phyloP scores from a whole-genome alignment of 2,113 vertebrate genomes.

The Pterocles burchelli region DNA sequence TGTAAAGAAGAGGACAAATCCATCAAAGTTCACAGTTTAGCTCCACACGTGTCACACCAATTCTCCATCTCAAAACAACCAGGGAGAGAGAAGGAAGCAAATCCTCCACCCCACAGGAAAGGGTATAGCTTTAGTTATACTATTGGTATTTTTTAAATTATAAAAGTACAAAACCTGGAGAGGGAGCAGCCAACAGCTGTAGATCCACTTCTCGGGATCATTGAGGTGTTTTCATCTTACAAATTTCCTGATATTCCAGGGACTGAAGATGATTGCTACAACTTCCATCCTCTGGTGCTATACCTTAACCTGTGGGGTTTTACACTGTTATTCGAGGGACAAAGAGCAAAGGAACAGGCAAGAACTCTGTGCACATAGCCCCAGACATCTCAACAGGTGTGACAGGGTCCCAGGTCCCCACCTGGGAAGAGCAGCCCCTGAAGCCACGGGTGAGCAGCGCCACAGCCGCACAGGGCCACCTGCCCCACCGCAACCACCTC shows the following conservation, averaged over 20 bases:
- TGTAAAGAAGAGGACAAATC: not conserved
- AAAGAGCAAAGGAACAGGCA: not conserved
- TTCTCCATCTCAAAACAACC: not conserved
- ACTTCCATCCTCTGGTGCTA: not conserved
- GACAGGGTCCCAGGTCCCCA: not conserved
- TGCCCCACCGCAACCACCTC: not conserved
- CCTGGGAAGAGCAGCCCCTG: not conserved
- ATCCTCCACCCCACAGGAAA: not conserved
- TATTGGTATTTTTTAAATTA: not conserved
- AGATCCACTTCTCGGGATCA: not conserved
- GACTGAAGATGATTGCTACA: not conserved
- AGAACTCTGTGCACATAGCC: not conserved
- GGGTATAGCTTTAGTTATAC: not conserved
- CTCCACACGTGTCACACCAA: not conserved
- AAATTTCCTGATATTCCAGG: not conserved
- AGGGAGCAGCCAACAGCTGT: not conserved
- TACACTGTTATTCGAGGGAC: not conserved
- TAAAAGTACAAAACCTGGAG: not conserved
- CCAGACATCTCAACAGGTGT: rapidly evolving
- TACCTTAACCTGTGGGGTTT: not conserved
- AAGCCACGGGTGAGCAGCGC: not conserved
- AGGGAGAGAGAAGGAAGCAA: not conserved
- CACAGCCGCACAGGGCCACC: not conserved
- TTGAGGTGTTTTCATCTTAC: not conserved
- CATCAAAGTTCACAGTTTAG: not conserved